Conservation (phyloP, 2,888 invertebrate genomes). For the Pyrrhia umbra region DNA sequence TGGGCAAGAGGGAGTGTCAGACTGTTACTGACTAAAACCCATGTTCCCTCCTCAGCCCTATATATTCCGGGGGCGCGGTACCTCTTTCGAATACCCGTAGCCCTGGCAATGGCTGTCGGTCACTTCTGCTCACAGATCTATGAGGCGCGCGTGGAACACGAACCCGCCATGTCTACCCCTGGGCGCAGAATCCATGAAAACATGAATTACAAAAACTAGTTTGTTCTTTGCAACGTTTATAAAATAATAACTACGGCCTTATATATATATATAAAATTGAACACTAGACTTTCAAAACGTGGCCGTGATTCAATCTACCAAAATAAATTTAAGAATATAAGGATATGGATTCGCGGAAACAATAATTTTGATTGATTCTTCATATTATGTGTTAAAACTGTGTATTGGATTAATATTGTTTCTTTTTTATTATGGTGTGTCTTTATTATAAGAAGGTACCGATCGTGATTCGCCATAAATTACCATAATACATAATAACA, state of each 20-base stretch:
- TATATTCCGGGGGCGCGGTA: no score
- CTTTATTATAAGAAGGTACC: not conserved
- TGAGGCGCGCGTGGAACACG: no score
- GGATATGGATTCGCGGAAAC: constrained; percentile 44
- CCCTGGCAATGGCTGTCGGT: no score
- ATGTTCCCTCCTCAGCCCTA: no score
- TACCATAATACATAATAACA: not conserved
- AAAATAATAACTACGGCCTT: not conserved
- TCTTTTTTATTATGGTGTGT: not conserved
- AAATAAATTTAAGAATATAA: constrained; percentile 7
- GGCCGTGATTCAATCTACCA: constrained; percentile 22
- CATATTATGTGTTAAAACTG: constrained; percentile 18
- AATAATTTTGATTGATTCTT: constrained; percentile 40
- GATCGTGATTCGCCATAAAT: constrained; percentile 7
- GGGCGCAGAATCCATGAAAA: no score
- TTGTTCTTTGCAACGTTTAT: not conserved
- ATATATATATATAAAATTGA: not conserved
- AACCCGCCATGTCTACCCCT: no score
- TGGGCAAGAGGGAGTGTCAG: no score
- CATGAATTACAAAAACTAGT: not conserved
- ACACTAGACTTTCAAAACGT: not conserved
- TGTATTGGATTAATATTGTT: constrained; percentile 3
- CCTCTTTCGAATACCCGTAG: no score
- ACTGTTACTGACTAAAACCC: no score
- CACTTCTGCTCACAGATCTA: no score